Evolutionary conservation across 2,797 vertebrate genomes (phyloP).

Genomic region (Neopelma chrysocephalum): DNA sequence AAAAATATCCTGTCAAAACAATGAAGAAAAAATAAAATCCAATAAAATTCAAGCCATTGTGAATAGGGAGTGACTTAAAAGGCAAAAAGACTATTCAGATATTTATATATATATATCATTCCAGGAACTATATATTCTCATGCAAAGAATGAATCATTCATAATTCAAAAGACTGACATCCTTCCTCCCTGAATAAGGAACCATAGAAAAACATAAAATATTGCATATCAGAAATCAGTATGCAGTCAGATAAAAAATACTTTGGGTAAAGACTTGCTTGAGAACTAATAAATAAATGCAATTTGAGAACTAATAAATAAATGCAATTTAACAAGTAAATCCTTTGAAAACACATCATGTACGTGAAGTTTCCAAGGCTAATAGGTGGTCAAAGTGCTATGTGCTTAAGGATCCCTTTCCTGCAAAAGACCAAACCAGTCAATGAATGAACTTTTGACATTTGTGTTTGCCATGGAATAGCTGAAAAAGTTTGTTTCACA

Average conservation of each 20-base stretch:
- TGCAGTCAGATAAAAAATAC: not conserved
- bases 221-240: not conserved
- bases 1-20: not conserved
- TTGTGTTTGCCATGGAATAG: not conserved
- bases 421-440: not conserved
- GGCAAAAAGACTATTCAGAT: not conserved
- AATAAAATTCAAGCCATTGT: not conserved
- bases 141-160: not conserved
- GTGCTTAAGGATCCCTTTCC: not conserved
- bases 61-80: not conserved
- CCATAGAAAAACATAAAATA: not conserved
- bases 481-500: not conserved
- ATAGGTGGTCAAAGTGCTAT: fast-evolving
- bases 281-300: not conserved
- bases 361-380: not conserved
- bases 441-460: not conserved
- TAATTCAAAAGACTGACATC: not conserved
- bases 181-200: not conserved
- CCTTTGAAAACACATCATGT: not conserved
- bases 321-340: not conserved
- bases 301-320: not conserved
- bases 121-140: not conserved
- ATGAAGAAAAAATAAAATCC: not conserved
- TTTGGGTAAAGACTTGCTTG: not conserved
- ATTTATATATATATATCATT: not conserved